Base-by-base conservation (phyloP, 2,888 invertebrate species). In the Orthosia gothica region DNA sequence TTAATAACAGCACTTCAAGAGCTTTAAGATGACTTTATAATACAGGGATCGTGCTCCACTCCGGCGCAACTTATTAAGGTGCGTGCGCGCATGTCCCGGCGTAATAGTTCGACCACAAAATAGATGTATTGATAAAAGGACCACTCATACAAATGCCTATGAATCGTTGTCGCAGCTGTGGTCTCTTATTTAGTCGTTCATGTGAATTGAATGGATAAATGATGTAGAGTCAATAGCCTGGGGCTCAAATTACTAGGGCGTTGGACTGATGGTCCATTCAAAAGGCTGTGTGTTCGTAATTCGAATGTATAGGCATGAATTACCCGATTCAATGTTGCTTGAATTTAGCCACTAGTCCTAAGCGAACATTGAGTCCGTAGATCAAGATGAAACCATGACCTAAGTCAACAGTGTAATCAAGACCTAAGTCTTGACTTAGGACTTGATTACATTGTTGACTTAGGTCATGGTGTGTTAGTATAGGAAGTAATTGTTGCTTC, bases 1-100 rank as follows among this genome's bases (percentile, higher is more conserved):
- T 62, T 71, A 75, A 81, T 81, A 83, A 77, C 73, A 70, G 63
- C 62, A 69, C 50, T 76, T 66, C 76, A 81, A 87, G 79, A 83
- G 78, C 67, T 79, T 62, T 64, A 68, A 88, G 86, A 90, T 90
- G 85, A 84, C 87, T 87, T 90, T 91, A 87, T 90, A 90, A 91
- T 89, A 84, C 76, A 71, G 32, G 63, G 83, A 76, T 90, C 91
- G 91, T 91, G 90, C 89, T 86, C 81, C 62, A 79, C 79, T 81
- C 79, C 71, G 50, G 74, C 67, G 65, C 59, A 74, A 76, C 73
- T 74, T 79, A 55, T 70, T 79, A 76, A 59, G 54, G 79, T 84
- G 85, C 83, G 87, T 87, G 85, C 77, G 82, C 88, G 84, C 88
- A 84, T 83, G 75, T 79, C 70, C 67, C 79, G 9, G 61, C 68